These are phyloP conservation scores for Synergus laeviventris DNA, from an alignment of 2,888 invertebrate genomes.

Conservation along the genomic window DNA sequence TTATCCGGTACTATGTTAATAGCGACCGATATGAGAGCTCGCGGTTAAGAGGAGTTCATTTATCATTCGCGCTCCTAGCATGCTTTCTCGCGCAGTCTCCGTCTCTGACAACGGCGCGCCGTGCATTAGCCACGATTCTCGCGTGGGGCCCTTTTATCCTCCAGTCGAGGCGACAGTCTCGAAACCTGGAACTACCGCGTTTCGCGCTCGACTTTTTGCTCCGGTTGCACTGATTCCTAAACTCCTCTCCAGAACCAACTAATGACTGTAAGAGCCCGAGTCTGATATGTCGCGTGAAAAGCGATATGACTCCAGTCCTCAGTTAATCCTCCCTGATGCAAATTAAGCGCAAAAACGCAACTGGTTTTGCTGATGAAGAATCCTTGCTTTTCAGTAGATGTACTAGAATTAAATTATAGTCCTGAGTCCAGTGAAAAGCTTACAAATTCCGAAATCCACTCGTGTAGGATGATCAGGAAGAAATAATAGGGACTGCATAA, in stretches of 20 bases:
- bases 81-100: constrained; percentile 53
- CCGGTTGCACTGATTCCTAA: constrained; percentile 12
- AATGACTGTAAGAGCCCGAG: constrained; percentile 33
- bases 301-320: constrained; percentile 24
- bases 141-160: constrained; percentile 52
- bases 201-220: constrained; percentile 34
- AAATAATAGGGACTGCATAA: not conserved
- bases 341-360: constrained; percentile 3
- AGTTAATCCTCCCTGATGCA: constrained; percentile 19
- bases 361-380: not conserved
- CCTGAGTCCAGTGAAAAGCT: too few relatives aligned
- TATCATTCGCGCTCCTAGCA: constrained; percentile 66
- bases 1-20: constrained; percentile 75
- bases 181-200: constrained; percentile 19
- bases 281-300: constrained; percentile 38
- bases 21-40: constrained; percentile 73
- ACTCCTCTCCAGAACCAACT: constrained; percentile 6
- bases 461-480: not conserved
- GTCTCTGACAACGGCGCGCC: constrained; percentile 51
- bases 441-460: not conserved
- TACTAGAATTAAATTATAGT: too few relatives aligned
- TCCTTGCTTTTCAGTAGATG: not conserved
- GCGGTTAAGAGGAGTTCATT: constrained; percentile 73
- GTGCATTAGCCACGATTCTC: constrained; percentile 60
- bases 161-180: constrained; percentile 14